Evolutionary conservation across 2,113 vertebrate genomes (phyloP), one percentile per base, ranked within the genome.

Genomic region (Etheostoma cragini): DNA sequence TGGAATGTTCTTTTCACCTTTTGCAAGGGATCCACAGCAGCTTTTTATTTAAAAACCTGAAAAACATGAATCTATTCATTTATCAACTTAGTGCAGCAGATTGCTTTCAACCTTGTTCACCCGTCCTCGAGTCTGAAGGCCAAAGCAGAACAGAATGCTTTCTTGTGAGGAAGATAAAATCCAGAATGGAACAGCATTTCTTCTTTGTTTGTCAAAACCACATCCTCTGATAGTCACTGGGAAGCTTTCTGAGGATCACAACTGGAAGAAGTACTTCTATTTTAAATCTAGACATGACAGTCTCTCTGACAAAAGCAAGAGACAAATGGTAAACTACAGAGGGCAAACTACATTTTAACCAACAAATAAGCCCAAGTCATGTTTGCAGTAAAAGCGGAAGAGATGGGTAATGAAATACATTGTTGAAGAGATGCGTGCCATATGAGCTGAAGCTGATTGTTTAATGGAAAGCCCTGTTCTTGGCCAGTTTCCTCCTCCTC

Each of bases 391-490:
- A 85, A 79, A 70, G 62, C 70, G 76, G 45, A 81, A 38, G 63
- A 80, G 67, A 72, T 1, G 3, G 24, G 74, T 74, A 76, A 87
- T 73, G 69, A 89, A 80, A 88, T 19, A 67, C 85, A 81, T 66
- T 82, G 81, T 67, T 42, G 65, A 76, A 45, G 72, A 83, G 82
- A 76, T 14, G 35, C 69, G 30, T 78, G 72, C 69, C 19, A 16
- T 68, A 46, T 68, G 21, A 83, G 76, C 90, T 71, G 73, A 64
- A 66, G 63, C 72, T 91, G 69, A 90, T 89, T 90, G 87, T 91
- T 88, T 90, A n/a, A 85, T 82, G 62, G 61, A 42, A 77, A 72
- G 33, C 46, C 65, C 13, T 71, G 75, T 69, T 87, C 80, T 65
- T 26, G n/a, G 54, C 70, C 82, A n/a, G 45, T 54, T 81, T 87